Evolutionary conservation across 2,888 invertebrate species (phyloP).

Genomic region (Scaptomyza cyrtandrae): DNA sequence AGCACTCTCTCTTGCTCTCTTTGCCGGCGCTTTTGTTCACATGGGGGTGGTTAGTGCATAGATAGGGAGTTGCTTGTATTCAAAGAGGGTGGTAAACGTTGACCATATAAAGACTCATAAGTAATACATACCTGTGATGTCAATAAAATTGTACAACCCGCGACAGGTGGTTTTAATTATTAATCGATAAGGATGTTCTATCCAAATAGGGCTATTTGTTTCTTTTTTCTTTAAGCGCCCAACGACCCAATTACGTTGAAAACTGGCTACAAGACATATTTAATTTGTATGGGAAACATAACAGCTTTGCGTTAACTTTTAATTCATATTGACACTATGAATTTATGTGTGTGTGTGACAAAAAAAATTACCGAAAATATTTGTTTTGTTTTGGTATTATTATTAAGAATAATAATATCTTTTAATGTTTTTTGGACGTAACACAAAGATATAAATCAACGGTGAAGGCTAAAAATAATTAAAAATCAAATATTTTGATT

Average conservation of each 20-base stretch:
- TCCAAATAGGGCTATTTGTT: neutral
- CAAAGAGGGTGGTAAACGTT: constrained; percentile 4
- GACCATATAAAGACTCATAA: constrained; percentile 1
- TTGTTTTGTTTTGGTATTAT: neutral
- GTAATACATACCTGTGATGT: constrained; percentile 7
- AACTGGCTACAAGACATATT: constrained; percentile 15
- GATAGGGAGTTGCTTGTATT: constrained; percentile 3
- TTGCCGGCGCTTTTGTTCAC: constrained; percentile 5
- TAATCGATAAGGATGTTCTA: neutral
- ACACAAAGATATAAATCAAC: neutral
- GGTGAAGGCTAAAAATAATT: neutral
- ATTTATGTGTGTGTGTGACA: constrained; percentile 26
- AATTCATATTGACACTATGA: constrained; percentile 44
- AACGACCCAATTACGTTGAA: constrained; percentile 22
- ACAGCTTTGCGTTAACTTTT: constrained; percentile 61
- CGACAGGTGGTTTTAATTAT: constrained; percentile 51
- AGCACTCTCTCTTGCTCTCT: neutral
- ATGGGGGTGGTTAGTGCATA: constrained; percentile 27
- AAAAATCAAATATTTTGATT: neutral
- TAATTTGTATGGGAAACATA: constrained; percentile 35
- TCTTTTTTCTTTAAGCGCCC: neutral
- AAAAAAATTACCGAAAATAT: neutral
- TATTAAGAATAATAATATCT: neutral
- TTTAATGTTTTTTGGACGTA: too few species aligned
- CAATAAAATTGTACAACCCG: neutral